phyloP scores from a whole-genome alignment of 2,797 vertebrate genomes.

The Arrhamphus sclerolepis region DNA sequence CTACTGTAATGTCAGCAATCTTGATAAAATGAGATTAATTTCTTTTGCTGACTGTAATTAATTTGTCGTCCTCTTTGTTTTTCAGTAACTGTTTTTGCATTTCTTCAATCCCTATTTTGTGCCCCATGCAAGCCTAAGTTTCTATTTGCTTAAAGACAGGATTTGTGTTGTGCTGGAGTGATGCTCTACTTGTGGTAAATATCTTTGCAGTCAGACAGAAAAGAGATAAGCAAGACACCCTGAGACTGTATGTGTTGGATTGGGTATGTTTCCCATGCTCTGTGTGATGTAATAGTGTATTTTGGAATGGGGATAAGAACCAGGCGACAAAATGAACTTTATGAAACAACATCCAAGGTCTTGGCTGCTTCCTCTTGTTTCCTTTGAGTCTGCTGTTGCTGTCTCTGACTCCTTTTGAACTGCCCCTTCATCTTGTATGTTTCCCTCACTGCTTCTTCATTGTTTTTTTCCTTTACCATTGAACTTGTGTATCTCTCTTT shows the following conservation, averaged over 20 bases:
- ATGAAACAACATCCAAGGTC: conserved; percentile 77
- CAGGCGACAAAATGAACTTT: conserved; percentile 71
- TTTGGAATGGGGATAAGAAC: conserved; percentile 76
- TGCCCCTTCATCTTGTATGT: conserved; percentile 37
- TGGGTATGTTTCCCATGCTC: conserved; percentile 77
- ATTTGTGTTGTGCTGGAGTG: conserved; percentile 11
- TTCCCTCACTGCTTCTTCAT: conserved; percentile 29
- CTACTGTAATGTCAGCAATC: conserved; percentile 43
- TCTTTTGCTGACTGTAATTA: conserved; percentile 19
- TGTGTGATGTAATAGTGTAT: conserved; percentile 78
- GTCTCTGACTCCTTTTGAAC: conserved; percentile 60
- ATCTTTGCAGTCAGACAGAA: conserved; percentile 34
- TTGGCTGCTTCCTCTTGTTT: conserved; percentile 77
- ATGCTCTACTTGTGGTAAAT: conserved; percentile 54
- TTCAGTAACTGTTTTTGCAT: conserved; percentile 20
- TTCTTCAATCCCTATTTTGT: conserved; percentile 7
- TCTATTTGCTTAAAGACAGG: conserved; percentile 12
- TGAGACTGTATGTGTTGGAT: conserved; percentile 43
- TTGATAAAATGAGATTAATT: conserved; percentile 9
- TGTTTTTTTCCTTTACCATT: conserved; percentile 35
- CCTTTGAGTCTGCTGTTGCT: conserved; percentile 73
- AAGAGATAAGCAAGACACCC: conserved; percentile 57
- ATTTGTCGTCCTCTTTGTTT: conserved; percentile 10
- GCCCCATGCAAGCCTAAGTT: conserved; percentile 5
- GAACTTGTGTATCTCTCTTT: conserved; percentile 27